phyloP scores from a whole-genome alignment of 2,888 invertebrate species.

The Oscheius sp. region DNA sequence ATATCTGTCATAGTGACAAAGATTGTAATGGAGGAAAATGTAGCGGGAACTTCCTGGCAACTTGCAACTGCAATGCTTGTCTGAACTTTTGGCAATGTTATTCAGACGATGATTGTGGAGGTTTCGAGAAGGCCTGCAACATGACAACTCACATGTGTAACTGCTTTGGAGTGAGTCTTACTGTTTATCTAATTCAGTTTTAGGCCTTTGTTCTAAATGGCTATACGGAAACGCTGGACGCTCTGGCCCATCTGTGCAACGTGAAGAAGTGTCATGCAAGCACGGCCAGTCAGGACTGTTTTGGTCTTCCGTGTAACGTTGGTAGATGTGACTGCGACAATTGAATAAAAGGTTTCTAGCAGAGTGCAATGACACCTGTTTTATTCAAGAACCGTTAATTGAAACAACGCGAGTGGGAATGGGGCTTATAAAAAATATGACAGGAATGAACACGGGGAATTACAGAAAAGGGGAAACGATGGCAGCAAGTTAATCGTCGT shows the following conservation, averaged over 20 bases:
- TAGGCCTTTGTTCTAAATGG: conserved; percentile 33
- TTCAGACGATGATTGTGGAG: conserved; percentile 35
- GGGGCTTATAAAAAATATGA: too few species aligned
- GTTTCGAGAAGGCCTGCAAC: conserved; percentile 32
- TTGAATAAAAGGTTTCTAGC: neutral
- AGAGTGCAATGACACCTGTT: too few species aligned
- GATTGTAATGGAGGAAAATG: conserved; percentile 36
- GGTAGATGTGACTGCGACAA: conserved; percentile 27
- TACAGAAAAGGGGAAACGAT: neutral
- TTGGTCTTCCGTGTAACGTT: conserved; percentile 35
- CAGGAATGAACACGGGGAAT: too few species aligned
- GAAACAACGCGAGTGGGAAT: too few species aligned
- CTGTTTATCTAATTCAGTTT: neutral
- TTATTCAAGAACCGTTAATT: too few species aligned
- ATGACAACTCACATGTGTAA: conserved; percentile 29
- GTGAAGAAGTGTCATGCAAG: conserved; percentile 14
- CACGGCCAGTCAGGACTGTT: conserved; percentile 17
- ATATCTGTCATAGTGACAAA: conserved; percentile 15
- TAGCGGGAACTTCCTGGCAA: conserved; percentile 24
- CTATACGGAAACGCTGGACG: conserved; percentile 17
- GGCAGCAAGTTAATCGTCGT: conserved; percentile 31
- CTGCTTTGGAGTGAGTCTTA: conserved; percentile 19
- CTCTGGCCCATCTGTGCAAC: conserved; percentile 26
- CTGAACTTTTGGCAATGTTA: conserved; percentile 34
- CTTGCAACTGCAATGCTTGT: conserved; percentile 36